Conservation (phyloP, 1,140 invertebrate genomes). For the Pseudomyrmex sp. region DNA sequence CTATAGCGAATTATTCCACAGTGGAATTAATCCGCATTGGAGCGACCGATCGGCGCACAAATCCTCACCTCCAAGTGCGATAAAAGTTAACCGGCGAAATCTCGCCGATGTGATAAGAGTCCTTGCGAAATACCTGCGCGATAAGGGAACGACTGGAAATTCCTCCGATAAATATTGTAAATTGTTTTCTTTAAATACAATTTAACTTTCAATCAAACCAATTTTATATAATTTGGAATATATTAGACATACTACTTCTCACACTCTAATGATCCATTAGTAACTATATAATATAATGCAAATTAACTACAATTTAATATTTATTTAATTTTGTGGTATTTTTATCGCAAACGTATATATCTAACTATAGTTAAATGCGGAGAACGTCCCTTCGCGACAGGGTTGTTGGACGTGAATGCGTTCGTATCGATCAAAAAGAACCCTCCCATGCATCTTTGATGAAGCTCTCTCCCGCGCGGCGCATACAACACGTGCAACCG, state of each 20-base stretch:
- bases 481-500: constrained; percentile 35
- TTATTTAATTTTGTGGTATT: neutral
- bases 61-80: constrained; percentile 13
- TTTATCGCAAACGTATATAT: neutral
- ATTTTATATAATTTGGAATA: neutral
- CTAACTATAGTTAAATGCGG: neutral
- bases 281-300: no score
- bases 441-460: constrained; percentile 53
- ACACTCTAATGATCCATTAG: neutral
- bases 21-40: constrained; percentile 1
- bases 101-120: constrained; percentile 13
- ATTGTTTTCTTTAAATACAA: neutral
- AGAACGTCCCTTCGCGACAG: constrained; percentile 26
- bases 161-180: neutral
- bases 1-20: constrained; percentile 22
- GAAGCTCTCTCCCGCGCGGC: neutral
- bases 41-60: constrained; percentile 12
- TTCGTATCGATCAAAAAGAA: constrained; percentile 57
- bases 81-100: constrained; percentile 47
- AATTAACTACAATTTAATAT: neutral
- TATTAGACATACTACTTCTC: neutral
- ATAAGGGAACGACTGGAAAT: neutral
- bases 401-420: constrained; percentile 42
- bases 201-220: no score
- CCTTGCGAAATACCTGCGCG: neutral